Conservation (phyloP, 2,888 invertebrate species). For the Megalurothrips usitatus region DNA sequence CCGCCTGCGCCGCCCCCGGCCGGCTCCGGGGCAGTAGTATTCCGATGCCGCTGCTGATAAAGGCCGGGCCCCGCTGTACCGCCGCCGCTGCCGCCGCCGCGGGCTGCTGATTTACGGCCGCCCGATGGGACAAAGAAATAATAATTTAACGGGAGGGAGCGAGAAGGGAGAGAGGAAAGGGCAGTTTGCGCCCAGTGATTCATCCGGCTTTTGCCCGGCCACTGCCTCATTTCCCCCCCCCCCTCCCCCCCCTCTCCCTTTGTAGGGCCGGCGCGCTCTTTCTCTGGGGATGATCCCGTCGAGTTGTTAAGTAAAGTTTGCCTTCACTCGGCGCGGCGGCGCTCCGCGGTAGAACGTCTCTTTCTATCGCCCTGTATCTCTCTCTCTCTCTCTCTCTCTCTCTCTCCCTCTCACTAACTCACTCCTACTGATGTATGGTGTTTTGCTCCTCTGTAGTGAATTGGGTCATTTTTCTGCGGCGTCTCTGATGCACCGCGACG, state of each 20-base stretch:
- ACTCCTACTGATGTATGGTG: neutral
- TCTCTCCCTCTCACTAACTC: neutral
- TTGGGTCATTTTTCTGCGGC: constrained; percentile 18
- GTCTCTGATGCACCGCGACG: neutral
- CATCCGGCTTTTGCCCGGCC: constrained; percentile 4
- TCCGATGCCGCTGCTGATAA: constrained; percentile 18
- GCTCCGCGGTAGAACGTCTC: neutral
- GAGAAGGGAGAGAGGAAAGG: neutral
- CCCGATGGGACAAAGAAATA: constrained; percentile 22
- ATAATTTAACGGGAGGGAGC: constrained; percentile 17
- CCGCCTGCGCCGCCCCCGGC: neutral
- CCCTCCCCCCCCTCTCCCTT: neutral
- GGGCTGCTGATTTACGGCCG: neutral
- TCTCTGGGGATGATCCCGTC: neutral
- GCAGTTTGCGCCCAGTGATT: constrained; percentile 20
- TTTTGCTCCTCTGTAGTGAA: constrained; percentile 12
- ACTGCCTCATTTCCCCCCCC: neutral
- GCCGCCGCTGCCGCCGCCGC: neutral
- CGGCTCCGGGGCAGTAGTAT: neutral
- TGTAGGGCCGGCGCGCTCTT: neutral
- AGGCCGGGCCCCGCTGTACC: neutral
- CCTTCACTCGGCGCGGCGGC: neutral
- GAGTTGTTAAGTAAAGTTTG: constrained; percentile 26
- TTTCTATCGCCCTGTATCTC: no score
- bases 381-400: neutral